These are phyloP conservation scores for Heliconius hortense DNA, from an alignment of 2,888 invertebrate genomes.

Conservation along the genomic window DNA sequence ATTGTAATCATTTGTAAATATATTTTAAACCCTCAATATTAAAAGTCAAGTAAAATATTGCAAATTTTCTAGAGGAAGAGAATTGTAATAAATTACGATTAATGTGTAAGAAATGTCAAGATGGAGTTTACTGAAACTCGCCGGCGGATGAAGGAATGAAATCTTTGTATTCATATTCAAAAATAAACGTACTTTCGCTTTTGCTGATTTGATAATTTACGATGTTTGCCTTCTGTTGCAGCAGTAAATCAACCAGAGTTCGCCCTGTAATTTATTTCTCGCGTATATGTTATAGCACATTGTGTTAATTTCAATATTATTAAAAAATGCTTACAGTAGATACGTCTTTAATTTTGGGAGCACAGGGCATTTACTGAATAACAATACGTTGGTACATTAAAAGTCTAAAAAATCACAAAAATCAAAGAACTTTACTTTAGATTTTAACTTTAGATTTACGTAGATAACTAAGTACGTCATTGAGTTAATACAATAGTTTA, in stretches of 20 bases:
- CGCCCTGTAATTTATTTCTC: slow-evolving; percentile 19
- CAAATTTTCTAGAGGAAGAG: background rate
- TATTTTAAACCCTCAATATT: too few species aligned
- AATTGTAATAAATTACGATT: background rate
- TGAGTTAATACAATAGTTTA: too few species aligned
- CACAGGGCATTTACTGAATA: too few species aligned
- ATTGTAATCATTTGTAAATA: too few species aligned
- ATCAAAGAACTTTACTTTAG: too few species aligned
- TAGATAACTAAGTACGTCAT: too few species aligned
- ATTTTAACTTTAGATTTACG: too few species aligned
- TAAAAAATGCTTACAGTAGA: too few species aligned
- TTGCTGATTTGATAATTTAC: slow-evolving; percentile 47
- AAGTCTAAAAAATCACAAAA: too few species aligned
- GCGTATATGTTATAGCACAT: background rate
- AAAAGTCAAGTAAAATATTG: background rate
- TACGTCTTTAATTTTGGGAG: too few species aligned
- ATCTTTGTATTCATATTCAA: slow-evolving; percentile 36
- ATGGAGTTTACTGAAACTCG: slow-evolving; percentile 21
- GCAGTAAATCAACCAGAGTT: slow-evolving; percentile 43
- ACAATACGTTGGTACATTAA: too few species aligned
- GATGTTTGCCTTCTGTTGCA: slow-evolving; percentile 47
- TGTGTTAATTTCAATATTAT: slow-evolving; percentile 2
- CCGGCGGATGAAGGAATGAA: slow-evolving; percentile 17
- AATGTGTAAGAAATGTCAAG: slow-evolving; percentile 11
- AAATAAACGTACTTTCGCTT: slow-evolving; percentile 40